Conservation (phyloP, 2,888 invertebrate species). For the Cheilosia pagana region DNA sequence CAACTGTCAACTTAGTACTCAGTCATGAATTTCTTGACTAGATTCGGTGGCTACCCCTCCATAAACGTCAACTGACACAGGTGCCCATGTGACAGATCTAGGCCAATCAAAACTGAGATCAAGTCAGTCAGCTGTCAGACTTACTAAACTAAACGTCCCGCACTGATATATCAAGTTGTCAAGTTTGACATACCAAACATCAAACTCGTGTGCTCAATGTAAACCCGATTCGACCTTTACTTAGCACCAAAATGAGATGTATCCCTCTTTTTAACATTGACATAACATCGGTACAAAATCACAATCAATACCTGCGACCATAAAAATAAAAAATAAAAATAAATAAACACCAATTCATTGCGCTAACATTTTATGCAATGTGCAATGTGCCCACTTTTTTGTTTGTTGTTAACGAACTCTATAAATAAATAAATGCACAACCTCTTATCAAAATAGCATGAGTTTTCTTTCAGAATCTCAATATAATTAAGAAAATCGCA, state of each 20-base stretch:
- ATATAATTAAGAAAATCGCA: conserved; percentile 60
- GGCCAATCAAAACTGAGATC: too few species aligned
- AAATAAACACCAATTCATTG: conserved; percentile 2
- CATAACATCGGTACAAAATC: background rate
- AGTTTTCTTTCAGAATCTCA: conserved; percentile 59
- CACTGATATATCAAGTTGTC: too few species aligned
- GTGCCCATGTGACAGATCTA: too few species aligned
- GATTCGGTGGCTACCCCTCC: too few species aligned
- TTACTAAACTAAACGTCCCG: too few species aligned
- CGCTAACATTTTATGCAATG: conserved; percentile 44
- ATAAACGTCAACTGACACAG: too few species aligned
- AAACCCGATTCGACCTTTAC: background rate
- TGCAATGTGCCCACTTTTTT: conserved; percentile 31
- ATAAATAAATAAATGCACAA: conserved; percentile 58
- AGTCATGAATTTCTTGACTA: too few species aligned
- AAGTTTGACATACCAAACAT: too few species aligned
- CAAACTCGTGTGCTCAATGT: too few species aligned
- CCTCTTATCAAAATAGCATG: conserved; percentile 57
- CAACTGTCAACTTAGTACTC: too few species aligned
- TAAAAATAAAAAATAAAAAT: conserved; percentile 19
- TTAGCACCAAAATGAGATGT: background rate
- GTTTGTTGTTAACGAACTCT: conserved; percentile 44
- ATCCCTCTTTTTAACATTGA: background rate
- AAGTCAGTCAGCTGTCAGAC: too few species aligned
- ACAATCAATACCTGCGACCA: background rate